Conservation (phyloP, 1,140 invertebrate species). For the Neuroterus valhalla region DNA sequence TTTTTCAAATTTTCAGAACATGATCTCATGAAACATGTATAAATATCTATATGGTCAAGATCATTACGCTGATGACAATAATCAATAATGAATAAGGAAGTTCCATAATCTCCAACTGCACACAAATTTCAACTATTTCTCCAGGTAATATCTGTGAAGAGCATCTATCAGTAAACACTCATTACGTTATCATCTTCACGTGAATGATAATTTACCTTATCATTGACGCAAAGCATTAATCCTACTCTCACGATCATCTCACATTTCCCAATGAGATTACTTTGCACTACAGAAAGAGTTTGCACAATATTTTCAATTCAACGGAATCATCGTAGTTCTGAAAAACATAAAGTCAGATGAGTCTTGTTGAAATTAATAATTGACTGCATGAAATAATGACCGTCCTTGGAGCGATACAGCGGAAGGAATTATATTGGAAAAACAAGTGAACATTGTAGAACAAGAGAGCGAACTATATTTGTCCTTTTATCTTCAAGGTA, state of each 20-base stretch:
- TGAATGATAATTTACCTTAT: slow-evolving; percentile 43
- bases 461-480: slow-evolving; percentile 50
- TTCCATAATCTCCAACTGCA: slow-evolving; percentile 12
- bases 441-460: slow-evolving; percentile 31
- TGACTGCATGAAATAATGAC: slow-evolving; percentile 32
- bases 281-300: too few relatives aligned
- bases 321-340: too few relatives aligned
- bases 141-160: slow-evolving; percentile 3
- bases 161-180: slow-evolving; percentile 2
- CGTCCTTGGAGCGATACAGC: slow-evolving; percentile 41
- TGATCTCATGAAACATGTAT: too few relatives aligned
- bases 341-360: neutral
- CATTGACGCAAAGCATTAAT: slow-evolving; percentile 25
- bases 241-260: slow-evolving; percentile 32
- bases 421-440: slow-evolving; percentile 38
- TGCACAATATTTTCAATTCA: too few relatives aligned
- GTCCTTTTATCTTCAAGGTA: slow-evolving; percentile 47
- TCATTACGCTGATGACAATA: neutral
- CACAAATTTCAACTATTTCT: neutral
- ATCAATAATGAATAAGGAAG: neutral
- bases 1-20: too few relatives aligned
- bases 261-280: too few relatives aligned
- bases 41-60: too few relatives aligned
- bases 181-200: slow-evolving; percentile 31
- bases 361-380: slow-evolving; percentile 21